A percentile compares a stretch with the other conserved stretches of the same genome.
These are phyloP conservation scores for Melanargia galathea DNA, from an alignment of 2,888 invertebrate species.

Conservation along the genomic window DNA sequence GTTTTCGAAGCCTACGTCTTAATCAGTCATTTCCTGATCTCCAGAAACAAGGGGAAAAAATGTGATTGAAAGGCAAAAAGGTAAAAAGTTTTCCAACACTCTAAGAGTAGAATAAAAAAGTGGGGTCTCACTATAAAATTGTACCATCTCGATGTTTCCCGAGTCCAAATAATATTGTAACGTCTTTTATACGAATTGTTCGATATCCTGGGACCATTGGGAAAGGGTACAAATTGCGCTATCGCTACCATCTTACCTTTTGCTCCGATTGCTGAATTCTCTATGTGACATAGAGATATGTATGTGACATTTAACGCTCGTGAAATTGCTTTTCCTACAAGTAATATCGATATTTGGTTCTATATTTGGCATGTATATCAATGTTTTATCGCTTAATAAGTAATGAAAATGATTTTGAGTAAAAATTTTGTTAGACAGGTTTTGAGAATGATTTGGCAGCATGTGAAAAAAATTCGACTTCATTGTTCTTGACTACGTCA, in stretches of 20 bases:
- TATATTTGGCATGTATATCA: not conserved
- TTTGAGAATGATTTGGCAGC: too few species aligned
- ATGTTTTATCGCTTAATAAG: not conserved
- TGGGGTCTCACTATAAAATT: slow-evolving; percentile 7
- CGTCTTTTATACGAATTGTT: slow-evolving; percentile 39
- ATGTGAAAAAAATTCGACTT: too few species aligned
- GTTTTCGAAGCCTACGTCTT: not conserved
- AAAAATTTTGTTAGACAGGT: too few species aligned
- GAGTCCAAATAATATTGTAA: slow-evolving; percentile 48
- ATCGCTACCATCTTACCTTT: slow-evolving; percentile 43
- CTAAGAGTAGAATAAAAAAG: slow-evolving; percentile 6
- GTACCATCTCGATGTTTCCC: slow-evolving; percentile 54
- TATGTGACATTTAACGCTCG: too few species aligned
- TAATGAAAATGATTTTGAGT: too few species aligned
- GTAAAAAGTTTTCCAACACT: slow-evolving; percentile 1
- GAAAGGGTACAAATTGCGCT: slow-evolving; percentile 37
- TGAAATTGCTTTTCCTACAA: slow-evolving; percentile 10
- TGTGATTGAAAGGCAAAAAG: not conserved
- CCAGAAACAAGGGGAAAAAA: not conserved
- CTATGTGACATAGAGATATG: slow-evolving; percentile 25
- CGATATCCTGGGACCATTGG: slow-evolving; percentile 42
- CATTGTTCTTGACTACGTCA: too few species aligned
- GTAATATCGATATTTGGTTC: not conserved
- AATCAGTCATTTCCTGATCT: not conserved
- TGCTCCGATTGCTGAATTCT: slow-evolving; percentile 21